phyloP scores from a whole-genome alignment of 2,113 vertebrate species.

The Muntiacus reevesi region DNA sequence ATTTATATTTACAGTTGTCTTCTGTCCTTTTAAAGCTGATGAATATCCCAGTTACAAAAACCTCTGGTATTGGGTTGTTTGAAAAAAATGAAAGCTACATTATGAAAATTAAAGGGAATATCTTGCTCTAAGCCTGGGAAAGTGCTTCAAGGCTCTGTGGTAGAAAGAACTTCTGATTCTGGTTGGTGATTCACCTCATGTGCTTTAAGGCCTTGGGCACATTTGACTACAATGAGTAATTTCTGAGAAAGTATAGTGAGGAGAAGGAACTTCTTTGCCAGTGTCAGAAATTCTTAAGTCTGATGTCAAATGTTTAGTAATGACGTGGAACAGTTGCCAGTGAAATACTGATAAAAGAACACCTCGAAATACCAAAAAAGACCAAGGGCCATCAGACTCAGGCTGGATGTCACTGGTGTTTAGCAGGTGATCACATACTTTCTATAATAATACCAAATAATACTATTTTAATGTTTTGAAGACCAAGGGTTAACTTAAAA shows the following conservation, averaged over 20 bases:
- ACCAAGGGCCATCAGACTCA: neutral
- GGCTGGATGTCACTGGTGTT: neutral
- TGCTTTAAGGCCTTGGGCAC: neutral
- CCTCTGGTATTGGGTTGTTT: neutral
- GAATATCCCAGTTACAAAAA: neutral
- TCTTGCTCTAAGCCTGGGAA: neutral
- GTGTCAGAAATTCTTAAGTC: neutral
- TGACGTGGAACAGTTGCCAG: neutral
- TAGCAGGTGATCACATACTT: neutral
- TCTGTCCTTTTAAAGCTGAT: neutral
- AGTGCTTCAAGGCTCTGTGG: neutral
- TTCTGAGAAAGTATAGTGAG: conserved; percentile 44
- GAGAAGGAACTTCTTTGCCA: neutral
- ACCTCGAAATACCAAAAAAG: neutral
- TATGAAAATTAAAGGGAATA: neutral
- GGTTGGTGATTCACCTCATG: neutral
- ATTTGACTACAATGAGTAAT: conserved; percentile 40
- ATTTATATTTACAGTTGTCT: neutral
- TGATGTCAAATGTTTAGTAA: neutral
- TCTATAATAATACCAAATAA: neutral
- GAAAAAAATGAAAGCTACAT: neutral
- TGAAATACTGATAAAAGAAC: conserved; percentile 28
- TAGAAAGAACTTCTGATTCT: neutral
- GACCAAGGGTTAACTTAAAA: neutral
- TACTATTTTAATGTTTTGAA: neutral